Percentiles rank a stretch among this genome's conserved stretches.
Evolutionary conservation across 2,888 invertebrate species (phyloP).

Genomic region (Notocelia uddmanniana): DNA sequence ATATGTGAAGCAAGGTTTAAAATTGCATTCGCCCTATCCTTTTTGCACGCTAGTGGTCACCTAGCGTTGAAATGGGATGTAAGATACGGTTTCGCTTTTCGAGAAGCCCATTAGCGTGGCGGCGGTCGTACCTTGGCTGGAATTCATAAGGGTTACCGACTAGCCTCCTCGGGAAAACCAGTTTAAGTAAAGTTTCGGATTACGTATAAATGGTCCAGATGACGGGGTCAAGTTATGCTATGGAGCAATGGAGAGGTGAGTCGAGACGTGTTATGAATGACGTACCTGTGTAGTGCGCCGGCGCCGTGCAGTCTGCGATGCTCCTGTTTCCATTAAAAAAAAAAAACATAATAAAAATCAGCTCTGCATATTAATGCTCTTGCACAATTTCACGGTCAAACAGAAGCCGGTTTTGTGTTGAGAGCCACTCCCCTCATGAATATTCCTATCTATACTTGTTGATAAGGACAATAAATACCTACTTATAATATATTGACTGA

Average conservation of each 20-base stretch:
- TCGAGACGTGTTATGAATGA: background rate
- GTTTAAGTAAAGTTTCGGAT: background rate
- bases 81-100: slow-evolving; percentile 21
- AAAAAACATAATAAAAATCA: slow-evolving; percentile 36
- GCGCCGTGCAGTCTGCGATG: slow-evolving; percentile 70
- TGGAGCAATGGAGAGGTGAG: background rate
- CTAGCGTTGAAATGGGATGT: background rate
- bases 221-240: slow-evolving; percentile 1
- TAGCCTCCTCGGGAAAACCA: background rate
- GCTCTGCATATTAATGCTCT: slow-evolving; percentile 3
- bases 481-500: no score
- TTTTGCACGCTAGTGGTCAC: background rate
- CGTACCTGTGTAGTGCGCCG: slow-evolving; percentile 52
- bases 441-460: background rate
- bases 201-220: background rate
- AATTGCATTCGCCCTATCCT: slow-evolving; percentile 8
- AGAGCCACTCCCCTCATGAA: background rate
- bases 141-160: background rate
- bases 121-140: background rate
- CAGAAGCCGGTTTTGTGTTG: slow-evolving; percentile 4
- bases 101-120: background rate
- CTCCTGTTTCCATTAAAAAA: slow-evolving; percentile 32
- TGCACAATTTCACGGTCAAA: background rate
- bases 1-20: background rate
- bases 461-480: background rate